These are phyloP conservation scores for Glyptemys insculpta DNA, from an alignment of 2,797 vertebrate species.

Conservation along the genomic window DNA sequence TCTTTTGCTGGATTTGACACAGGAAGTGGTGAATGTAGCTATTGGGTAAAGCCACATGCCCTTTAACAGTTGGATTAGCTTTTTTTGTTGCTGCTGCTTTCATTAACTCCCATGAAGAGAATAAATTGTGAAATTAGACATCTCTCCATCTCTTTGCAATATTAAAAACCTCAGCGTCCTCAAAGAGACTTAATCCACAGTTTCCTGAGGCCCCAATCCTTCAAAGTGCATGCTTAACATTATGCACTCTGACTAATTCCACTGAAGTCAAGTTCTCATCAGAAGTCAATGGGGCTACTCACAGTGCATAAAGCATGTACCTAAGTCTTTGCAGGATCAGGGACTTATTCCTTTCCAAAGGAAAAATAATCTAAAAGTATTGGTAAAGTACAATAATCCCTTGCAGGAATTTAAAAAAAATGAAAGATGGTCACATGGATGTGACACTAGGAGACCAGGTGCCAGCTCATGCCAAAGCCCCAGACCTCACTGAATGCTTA, in stretches of 20 bases:
- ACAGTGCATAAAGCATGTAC: not conserved
- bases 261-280: not conserved
- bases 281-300: not conserved
- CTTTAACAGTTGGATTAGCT: too few species aligned
- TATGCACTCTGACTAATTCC: not conserved
- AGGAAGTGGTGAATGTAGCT: too few species aligned
- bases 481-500: too few species aligned
- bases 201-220: not conserved
- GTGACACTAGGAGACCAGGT: too few species aligned
- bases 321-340: not conserved
- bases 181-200: not conserved
- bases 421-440: too few species aligned
- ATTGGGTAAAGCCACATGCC: too few species aligned
- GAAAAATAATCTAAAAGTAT: not conserved
- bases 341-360: not conserved
- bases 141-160: not conserved
- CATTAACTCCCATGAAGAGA: not conserved
- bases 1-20: too few species aligned
- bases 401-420: not conserved
- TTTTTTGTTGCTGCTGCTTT: not conserved
- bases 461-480: too few species aligned
- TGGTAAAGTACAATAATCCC: not conserved
- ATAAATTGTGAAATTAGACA: not conserved
- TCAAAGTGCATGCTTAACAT: not conserved
- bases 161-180: not conserved